phyloP scores from a whole-genome alignment of 2,797 vertebrate species.

The Apogon hyalosoma region DNA sequence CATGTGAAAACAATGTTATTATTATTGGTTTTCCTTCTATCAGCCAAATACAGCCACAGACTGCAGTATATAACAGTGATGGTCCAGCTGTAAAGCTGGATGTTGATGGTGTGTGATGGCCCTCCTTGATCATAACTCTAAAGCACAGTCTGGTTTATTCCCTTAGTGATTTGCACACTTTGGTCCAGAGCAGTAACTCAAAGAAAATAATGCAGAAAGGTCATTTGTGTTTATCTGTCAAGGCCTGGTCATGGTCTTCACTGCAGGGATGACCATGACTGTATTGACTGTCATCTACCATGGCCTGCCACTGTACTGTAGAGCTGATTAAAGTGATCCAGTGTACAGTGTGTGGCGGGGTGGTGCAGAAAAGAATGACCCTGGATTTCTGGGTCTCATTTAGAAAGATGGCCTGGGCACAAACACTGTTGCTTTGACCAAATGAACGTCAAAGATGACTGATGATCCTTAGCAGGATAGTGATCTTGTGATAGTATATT shows the following conservation, averaged over 20 bases:
- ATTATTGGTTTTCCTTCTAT: constrained; percentile 5
- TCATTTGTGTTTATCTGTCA: constrained; percentile 48
- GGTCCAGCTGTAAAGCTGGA: constrained; percentile 54
- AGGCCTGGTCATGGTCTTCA: constrained; percentile 33
- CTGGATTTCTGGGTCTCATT: constrained; percentile 28
- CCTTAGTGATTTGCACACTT: constrained; percentile 47
- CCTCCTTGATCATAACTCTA: constrained; percentile 47
- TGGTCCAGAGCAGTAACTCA: constrained; percentile 52
- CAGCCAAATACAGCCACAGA: constrained; percentile 18
- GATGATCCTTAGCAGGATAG: constrained; percentile 28
- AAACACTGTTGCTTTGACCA: constrained; percentile 34
- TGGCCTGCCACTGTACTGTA: constrained; percentile 6
- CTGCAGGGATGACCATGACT: constrained; percentile 16
- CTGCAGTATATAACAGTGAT: constrained; percentile 46
- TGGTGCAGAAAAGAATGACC: constrained; percentile 14
- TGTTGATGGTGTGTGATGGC: constrained; percentile 51
- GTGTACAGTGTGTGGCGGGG: constrained; percentile 22
- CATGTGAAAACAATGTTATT: background rate
- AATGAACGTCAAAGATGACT: constrained; percentile 22
- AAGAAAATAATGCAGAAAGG: constrained; percentile 48
- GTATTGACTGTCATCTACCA: constrained; percentile 29
- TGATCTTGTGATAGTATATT: constrained; percentile 43
- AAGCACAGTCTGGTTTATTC: constrained; percentile 12
- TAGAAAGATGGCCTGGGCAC: constrained; percentile 26
- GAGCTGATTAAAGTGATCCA: constrained; percentile 48